phyloP scores from a whole-genome alignment of 2,888 invertebrate genomes.

The Eumacrocentrus americanus region DNA sequence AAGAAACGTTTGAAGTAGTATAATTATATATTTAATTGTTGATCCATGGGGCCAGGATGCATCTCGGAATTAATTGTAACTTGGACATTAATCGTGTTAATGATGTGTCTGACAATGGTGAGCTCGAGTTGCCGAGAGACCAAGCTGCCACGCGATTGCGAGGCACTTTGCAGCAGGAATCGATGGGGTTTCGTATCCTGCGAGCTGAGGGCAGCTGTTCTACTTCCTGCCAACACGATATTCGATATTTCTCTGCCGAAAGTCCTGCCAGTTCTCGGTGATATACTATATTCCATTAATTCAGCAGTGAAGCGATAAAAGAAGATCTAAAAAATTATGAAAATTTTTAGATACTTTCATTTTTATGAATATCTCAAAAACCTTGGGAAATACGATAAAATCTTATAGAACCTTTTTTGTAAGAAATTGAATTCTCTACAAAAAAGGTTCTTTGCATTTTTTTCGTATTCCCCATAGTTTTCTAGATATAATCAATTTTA shows the following conservation, averaged over 20 bases:
- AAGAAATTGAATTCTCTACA: too few species aligned
- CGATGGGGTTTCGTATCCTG: constrained; percentile 61
- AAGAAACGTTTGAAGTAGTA: background rate
- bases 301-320: too few species aligned
- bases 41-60: constrained; percentile 34
- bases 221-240: constrained; percentile 68
- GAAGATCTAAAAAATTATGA: too few species aligned
- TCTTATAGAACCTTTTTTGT: too few species aligned
- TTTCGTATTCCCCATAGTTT: too few species aligned
- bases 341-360: too few species aligned
- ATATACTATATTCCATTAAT: too few species aligned
- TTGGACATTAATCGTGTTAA: constrained; percentile 6
- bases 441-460: too few species aligned
- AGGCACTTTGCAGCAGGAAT: constrained; percentile 62
- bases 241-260: constrained; percentile 70
- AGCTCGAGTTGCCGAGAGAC: constrained; percentile 48
- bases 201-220: constrained; percentile 69
- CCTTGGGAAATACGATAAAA: too few species aligned
- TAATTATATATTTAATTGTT: background rate
- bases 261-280: constrained; percentile 68
- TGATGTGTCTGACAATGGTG: constrained; percentile 3
- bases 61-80: constrained; percentile 23
- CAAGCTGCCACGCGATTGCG: constrained; percentile 58
- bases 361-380: too few species aligned
- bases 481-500: background rate